Evolutionary conservation across 2,888 invertebrate genomes (phyloP), one percentile per base, ranked within the genome.

Genomic region (Plebejus anna): DNA sequence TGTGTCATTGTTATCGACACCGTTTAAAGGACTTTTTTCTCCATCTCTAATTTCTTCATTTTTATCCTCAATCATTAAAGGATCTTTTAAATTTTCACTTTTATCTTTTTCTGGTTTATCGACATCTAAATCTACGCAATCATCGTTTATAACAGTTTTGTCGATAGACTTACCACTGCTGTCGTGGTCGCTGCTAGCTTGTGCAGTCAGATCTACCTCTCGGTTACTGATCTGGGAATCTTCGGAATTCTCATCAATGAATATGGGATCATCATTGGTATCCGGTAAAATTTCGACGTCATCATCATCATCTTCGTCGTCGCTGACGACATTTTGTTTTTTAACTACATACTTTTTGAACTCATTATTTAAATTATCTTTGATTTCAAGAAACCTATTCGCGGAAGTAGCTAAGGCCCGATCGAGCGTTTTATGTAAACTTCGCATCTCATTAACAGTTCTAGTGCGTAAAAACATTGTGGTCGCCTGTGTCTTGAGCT

Each of bases 291-390:
- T 91, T 84, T 91, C 90, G 70, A 90, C 90, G 79, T 94, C 90
- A 80, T 94, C 90, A 80, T 92, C 86, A 83, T 92, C 86, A 80
- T 94, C 88, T 81, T 94, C 86, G 80, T 94, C 88, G 81, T 94
- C 87, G 78, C 89, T 89, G 78, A 84, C 83, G 75, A 71, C 78
- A 66, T 77, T 81, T 0, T 80, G 79, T 82, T 92, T 94, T 77
- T 88, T 93, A 75, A 85, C 82, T 57, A 95, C 80, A 83, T 94
- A 95, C 70, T 89, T 85, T 81, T 95, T 94, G 78, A 95, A 91
- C 75, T 95, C 95, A 70, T 90, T 92, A 80, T 93, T 91, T 13
- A 95, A 85, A 84, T 94, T 95, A 75, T 95, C 94, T 73, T 94
- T 86, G 51, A 95, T 93, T 84, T 95, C 95, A 75, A 89, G 89